A percentile compares a stretch with the other conserved stretches of the same genome.
Conservation (phyloP, 2,113 vertebrate genomes). For the Dasyornis broadbenti region DNA sequence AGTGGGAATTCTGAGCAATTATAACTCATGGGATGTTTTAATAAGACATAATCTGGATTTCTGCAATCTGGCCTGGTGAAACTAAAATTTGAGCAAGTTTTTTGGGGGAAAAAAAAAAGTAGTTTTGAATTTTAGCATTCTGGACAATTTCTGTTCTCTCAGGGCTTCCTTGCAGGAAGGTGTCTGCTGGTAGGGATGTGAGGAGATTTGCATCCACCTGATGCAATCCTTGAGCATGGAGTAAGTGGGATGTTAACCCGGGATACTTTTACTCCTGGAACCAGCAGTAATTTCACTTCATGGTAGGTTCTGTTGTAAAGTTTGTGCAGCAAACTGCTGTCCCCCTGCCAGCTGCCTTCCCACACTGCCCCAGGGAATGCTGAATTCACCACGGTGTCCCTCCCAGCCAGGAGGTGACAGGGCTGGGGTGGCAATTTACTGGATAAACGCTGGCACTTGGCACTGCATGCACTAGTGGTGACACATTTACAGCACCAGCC, state of each 20-base stretch:
- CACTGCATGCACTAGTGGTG: fast-evolving
- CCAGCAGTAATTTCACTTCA: not conserved
- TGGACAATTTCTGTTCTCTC: not conserved
- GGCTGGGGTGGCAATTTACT: not conserved
- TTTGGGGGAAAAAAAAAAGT: not conserved
- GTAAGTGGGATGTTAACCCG: not conserved
- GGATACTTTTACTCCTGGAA: not conserved
- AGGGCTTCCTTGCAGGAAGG: not conserved
- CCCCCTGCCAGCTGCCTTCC: not conserved
- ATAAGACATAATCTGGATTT: not conserved
- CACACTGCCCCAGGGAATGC: not conserved
- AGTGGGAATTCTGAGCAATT: not conserved
- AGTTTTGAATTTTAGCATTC: not conserved
- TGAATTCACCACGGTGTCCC: not conserved
- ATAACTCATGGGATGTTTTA: not conserved
- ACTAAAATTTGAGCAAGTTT: not conserved
- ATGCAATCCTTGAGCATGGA: not conserved
- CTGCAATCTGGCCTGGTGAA: not conserved
- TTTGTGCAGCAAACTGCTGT: not conserved
- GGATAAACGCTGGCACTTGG: not conserved
- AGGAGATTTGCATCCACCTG: not conserved
- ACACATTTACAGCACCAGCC: not conserved
- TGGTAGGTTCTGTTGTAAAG: not conserved
- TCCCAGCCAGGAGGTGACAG: not conserved
- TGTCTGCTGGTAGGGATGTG: not conserved